These are phyloP conservation scores for Drosophila nebulosa DNA, from an alignment of 1,140 invertebrate species.

Conservation along the genomic window DNA sequence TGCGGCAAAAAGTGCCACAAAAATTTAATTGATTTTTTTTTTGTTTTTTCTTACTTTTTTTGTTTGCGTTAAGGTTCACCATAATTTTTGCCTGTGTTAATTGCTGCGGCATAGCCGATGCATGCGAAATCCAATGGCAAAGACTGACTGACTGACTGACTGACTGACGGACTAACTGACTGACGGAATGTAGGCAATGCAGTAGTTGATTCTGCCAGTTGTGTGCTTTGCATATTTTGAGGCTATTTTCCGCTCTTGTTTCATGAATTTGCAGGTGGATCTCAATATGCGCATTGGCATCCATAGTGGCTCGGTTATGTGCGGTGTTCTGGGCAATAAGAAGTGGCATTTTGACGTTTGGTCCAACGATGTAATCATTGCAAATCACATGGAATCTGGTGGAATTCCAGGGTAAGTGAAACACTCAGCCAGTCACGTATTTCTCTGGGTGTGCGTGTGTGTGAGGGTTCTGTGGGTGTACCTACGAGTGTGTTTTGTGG, in stretches of 20 bases:
- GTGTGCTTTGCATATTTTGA: constrained; percentile 41
- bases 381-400: constrained; percentile 98
- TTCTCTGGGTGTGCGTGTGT: not conserved
- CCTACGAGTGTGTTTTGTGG: not conserved
- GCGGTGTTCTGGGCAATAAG: constrained; percentile 94
- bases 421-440: constrained; percentile 41
- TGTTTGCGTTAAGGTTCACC: constrained; percentile 30
- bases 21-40: constrained; percentile 58
- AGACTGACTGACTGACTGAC: constrained; percentile 13
- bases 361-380: constrained; percentile 98
- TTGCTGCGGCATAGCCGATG: constrained; percentile 35
- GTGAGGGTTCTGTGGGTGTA: not conserved
- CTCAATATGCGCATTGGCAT: constrained; percentile 98
- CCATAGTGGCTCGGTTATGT: constrained; percentile 96
- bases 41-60: constrained; percentile 14
- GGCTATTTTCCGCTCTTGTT: not conserved
- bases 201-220: constrained; percentile 1
- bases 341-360: constrained; percentile 99
- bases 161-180: not conserved
- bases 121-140: not conserved
- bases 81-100: constrained; percentile 47
- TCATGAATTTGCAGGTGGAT: constrained; percentile 85
- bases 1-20: constrained; percentile 26
- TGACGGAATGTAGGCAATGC: not conserved
- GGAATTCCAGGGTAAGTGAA: constrained; percentile 92